These are phyloP conservation scores for Lysandra bellargus DNA, from an alignment of 2,888 invertebrate species.

Conservation along the genomic window DNA sequence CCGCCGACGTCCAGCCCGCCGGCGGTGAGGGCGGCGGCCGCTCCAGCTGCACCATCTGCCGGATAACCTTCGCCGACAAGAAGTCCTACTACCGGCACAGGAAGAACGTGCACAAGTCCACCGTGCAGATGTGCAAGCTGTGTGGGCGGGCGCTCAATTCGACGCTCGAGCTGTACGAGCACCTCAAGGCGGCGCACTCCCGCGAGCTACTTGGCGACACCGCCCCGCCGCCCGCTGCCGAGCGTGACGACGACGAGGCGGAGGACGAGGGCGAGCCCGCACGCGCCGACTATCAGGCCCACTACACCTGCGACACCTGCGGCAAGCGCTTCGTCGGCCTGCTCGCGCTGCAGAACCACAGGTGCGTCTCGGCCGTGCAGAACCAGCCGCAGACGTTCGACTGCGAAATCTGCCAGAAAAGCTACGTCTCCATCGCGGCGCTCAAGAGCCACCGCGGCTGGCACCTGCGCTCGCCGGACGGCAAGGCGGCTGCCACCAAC, in stretches of 20 bases:
- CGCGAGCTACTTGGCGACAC: constrained; percentile 74
- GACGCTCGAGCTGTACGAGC: constrained; percentile 82
- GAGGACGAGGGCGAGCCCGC: constrained; percentile 66
- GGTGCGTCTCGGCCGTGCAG: constrained; percentile 66
- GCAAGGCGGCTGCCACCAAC: constrained; percentile 77
- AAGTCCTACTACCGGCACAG: constrained; percentile 82
- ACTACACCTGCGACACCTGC: constrained; percentile 79
- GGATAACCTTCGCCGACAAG: constrained; percentile 81
- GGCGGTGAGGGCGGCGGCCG: constrained; percentile 53
- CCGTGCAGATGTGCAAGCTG: constrained; percentile 81
- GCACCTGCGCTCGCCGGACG: constrained; percentile 82
- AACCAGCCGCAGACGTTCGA: constrained; percentile 73
- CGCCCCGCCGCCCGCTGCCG: constrained; percentile 66
- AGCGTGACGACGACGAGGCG: constrained; percentile 55
- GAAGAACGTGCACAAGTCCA: constrained; percentile 76
- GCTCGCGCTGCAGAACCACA: constrained; percentile 78
- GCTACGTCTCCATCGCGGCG: constrained; percentile 83
- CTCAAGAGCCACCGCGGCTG: constrained; percentile 85
- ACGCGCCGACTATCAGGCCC: constrained; percentile 72
- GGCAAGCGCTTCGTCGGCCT: constrained; percentile 78
- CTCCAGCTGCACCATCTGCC: constrained; percentile 82
- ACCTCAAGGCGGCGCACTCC: constrained; percentile 81
- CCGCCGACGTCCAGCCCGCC: constrained; percentile 49
- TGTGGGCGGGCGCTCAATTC: constrained; percentile 83
- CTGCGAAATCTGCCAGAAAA: constrained; percentile 84